Evolutionary conservation across 2,888 invertebrate species (phyloP).

Genomic region (Arge pagana): DNA sequence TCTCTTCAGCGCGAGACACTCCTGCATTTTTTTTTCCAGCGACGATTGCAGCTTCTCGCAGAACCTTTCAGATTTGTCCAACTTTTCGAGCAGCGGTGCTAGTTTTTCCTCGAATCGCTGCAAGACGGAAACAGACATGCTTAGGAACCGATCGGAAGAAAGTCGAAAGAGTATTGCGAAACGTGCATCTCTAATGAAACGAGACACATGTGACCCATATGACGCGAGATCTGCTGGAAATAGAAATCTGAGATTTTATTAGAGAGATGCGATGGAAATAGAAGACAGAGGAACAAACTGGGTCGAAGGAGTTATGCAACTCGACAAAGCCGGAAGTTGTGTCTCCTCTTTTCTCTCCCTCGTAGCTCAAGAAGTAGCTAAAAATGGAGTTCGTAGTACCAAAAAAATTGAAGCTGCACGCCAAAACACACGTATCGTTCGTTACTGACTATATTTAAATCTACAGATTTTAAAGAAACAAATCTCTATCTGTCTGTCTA

Average conservation of each 20-base stretch:
- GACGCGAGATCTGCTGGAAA: neutral
- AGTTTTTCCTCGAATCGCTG: slow-evolving; percentile 46
- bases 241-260: slow-evolving; percentile 8
- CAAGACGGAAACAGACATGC: neutral
- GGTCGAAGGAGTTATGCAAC: too few species aligned
- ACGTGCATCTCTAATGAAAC: neutral
- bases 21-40: slow-evolving; percentile 53
- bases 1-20: slow-evolving; percentile 57
- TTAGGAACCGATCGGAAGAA: neutral
- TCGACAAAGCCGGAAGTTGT: too few species aligned
- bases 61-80: slow-evolving; percentile 44
- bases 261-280: slow-evolving; percentile 9
- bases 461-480: too few species aligned
- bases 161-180: neutral
- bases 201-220: neutral
- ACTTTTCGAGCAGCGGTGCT: slow-evolving; percentile 38
- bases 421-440: too few species aligned
- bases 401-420: too few species aligned
- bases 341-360: too few species aligned
- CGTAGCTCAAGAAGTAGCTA: too few species aligned
- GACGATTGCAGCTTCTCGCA: slow-evolving; percentile 50
- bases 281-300: slow-evolving; percentile 3
- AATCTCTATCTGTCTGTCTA: too few species aligned
- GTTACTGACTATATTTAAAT: too few species aligned
- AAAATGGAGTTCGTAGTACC: too few species aligned